Percentiles rank a stretch among this genome's conserved stretches.
These are phyloP conservation scores for Tridacna gigas DNA, from an alignment of 2,888 invertebrate genomes.

Conservation along the genomic window DNA sequence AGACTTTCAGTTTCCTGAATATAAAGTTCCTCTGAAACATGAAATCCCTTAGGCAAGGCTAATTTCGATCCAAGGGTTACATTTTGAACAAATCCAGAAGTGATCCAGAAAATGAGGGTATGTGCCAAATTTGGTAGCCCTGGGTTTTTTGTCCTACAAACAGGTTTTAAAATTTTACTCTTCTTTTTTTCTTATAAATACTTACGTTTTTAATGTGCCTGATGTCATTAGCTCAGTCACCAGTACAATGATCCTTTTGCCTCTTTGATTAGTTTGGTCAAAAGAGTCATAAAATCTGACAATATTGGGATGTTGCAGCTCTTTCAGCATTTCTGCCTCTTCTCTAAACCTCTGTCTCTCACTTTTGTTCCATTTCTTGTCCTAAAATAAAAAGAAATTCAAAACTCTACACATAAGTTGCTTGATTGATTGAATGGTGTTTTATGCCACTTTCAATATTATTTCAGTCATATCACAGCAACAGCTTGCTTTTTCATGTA, in stretches of 20 bases:
- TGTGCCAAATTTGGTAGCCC: neutral
- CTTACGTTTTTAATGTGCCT: conserved; percentile 98
- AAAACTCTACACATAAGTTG: neutral
- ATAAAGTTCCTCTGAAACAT: no score
- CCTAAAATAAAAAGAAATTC: conserved; percentile 66
- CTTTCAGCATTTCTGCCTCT: conserved; percentile 98
- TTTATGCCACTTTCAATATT: no score
- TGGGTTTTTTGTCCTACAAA: neutral
- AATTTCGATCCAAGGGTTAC: no score
- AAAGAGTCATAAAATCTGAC: conserved; percentile 95
- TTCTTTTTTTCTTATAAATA: conserved; percentile 18
- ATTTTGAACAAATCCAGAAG: no score
- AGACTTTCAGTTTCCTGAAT: no score
- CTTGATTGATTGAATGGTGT: no score
- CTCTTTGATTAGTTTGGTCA: conserved; percentile 95
- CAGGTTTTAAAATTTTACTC: neutral
- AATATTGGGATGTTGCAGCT: conserved; percentile 92
- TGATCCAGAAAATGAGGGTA: neutral
- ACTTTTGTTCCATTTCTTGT: conserved; percentile 97
- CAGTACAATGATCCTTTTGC: conserved; percentile 98
- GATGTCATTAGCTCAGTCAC: conserved; percentile 99
- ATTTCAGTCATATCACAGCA: no score
- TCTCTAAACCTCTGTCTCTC: conserved; percentile 92
- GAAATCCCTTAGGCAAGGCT: no score
- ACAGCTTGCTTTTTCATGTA: no score